A percentile compares a stretch with the other conserved stretches of the same genome.
These are phyloP conservation scores for Biston betularia DNA, from an alignment of 2,888 invertebrate species.

Conservation along the genomic window DNA sequence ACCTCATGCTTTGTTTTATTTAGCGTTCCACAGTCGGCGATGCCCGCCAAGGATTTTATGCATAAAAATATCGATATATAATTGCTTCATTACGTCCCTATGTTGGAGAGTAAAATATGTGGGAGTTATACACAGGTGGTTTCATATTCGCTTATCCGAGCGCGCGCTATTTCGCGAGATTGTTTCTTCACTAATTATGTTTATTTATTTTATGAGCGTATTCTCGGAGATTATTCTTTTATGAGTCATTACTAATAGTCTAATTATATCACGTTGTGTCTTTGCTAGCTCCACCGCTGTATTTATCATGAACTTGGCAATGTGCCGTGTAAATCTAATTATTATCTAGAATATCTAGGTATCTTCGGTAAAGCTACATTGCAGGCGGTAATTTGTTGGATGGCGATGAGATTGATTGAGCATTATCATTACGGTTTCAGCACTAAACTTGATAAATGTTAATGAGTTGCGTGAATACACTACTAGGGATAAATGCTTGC, in stretches of 20 bases:
- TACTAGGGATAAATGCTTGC: background rate
- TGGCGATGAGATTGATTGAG: constrained; percentile 26
- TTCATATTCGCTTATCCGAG: constrained; percentile 49
- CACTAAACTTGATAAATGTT: constrained; percentile 21
- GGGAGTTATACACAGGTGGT: constrained; percentile 81
- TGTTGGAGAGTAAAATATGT: constrained; percentile 86
- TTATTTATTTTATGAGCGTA: constrained; percentile 46
- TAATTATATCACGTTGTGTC: constrained; percentile 46
- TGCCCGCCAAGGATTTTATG: constrained; percentile 85
- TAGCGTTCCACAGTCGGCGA: constrained; percentile 72
- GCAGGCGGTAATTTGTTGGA: constrained; percentile 18
- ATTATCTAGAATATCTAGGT: constrained; percentile 35
- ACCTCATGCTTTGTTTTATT: constrained; percentile 82
- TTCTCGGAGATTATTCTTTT: constrained; percentile 12
- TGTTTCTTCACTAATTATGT: constrained; percentile 52
- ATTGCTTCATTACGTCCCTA: constrained; percentile 86
- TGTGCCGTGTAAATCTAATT: constrained; percentile 40
- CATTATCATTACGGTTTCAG: constrained; percentile 25
- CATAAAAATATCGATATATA: constrained; percentile 87
- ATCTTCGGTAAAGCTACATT: constrained; percentile 18
- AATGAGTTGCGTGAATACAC: constrained; percentile 6
- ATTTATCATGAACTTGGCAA: constrained; percentile 44
- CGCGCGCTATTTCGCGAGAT: constrained; percentile 44
- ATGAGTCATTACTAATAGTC: constrained; percentile 36
- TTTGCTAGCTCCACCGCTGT: constrained; percentile 29